A percentile compares a stretch with the other conserved stretches of the same genome.
Evolutionary conservation across 2,113 vertebrate species (phyloP).

Genomic region (Terrapene triunguis): DNA sequence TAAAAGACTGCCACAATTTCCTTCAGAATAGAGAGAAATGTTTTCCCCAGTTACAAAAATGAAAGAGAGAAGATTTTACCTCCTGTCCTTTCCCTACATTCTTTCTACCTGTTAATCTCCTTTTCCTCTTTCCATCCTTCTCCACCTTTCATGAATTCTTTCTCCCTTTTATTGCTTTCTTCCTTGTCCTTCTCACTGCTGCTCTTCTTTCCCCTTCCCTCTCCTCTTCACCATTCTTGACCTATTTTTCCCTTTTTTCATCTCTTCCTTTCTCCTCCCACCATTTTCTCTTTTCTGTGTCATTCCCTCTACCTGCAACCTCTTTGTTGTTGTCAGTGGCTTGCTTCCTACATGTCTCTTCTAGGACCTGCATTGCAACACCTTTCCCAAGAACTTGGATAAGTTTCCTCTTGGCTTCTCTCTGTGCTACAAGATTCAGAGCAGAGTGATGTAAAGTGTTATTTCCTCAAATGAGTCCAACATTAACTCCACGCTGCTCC

Average conservation of each 20-base stretch:
- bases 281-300: not conserved
- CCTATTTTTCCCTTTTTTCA: not conserved
- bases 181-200: not conserved
- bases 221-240: not conserved
- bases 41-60: slow-evolving; percentile 3
- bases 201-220: too few species aligned
- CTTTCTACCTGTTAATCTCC: not conserved
- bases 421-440: not conserved
- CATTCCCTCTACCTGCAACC: not conserved
- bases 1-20: slow-evolving; percentile 49
- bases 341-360: not conserved
- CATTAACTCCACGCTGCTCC: not conserved
- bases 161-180: not conserved
- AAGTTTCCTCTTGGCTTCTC: not conserved
- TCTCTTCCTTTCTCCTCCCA: not conserved
- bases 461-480: not conserved
- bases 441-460: slow-evolving; percentile 15
- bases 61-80: not conserved
- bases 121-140: not conserved
- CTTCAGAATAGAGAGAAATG: slow-evolving; percentile 46
- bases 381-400: not conserved
- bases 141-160: not conserved
- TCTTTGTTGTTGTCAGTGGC: not conserved
- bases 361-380: not conserved
- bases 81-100: not conserved